Evolutionary conservation across 2,113 vertebrate genomes (phyloP).

Genomic region (Cromileptes altivelis): DNA sequence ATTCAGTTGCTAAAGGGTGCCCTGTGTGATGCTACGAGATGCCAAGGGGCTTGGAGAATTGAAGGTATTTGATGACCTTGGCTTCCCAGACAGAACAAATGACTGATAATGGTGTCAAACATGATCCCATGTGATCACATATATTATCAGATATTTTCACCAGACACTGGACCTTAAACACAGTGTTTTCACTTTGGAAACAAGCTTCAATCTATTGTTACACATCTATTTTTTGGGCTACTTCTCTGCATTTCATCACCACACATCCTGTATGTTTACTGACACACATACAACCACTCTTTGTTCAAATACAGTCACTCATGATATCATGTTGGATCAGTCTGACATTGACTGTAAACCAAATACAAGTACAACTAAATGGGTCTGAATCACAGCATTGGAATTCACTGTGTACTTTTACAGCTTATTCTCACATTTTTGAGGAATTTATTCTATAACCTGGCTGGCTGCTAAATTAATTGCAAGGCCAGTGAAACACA

Average conservation of each 20-base stretch:
- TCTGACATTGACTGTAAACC: background rate
- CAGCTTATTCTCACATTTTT: background rate
- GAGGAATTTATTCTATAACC: background rate
- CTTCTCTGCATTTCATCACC: background rate
- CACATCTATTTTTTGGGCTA: background rate
- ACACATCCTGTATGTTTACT: conserved; percentile 12
- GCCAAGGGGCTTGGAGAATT: no score
- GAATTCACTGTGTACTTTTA: conserved; percentile 10
- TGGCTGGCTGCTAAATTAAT: background rate
- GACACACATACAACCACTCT: background rate
- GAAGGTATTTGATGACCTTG: no score
- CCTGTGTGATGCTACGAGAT: no score
- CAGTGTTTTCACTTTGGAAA: background rate
- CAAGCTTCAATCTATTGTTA: background rate
- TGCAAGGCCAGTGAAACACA: background rate
- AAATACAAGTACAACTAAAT: background rate
- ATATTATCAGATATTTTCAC: background rate
- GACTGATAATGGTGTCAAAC: background rate
- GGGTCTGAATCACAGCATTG: conserved; percentile 14
- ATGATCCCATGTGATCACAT: background rate
- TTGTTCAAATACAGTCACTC: conserved; percentile 4
- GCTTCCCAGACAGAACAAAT: background rate
- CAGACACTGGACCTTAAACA: background rate
- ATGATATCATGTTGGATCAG: conserved; percentile 14
- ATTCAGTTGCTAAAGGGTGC: no score